Evolutionary conservation across 2,797 vertebrate genomes (phyloP).

Genomic region (Centroberyx gerrardi): DNA sequence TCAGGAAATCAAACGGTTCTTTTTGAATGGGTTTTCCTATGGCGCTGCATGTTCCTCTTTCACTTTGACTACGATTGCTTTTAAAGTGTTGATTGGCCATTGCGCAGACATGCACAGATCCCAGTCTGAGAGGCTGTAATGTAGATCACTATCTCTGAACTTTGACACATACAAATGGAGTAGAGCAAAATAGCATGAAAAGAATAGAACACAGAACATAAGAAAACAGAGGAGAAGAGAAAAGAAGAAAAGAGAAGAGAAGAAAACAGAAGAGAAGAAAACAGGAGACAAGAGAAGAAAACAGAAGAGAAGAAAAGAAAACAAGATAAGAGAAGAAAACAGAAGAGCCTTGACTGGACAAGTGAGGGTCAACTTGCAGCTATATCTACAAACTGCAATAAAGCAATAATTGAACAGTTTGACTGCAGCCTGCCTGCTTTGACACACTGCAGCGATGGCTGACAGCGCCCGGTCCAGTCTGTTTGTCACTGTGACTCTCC

Average conservation of each 20-base stretch:
- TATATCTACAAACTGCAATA: background rate
- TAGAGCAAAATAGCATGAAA: background rate
- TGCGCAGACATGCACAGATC: background rate
- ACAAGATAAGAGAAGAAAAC: too few species aligned
- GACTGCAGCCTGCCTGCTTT: background rate
- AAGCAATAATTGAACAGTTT: background rate
- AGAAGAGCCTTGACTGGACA: background rate
- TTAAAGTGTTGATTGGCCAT: constrained; percentile 24
- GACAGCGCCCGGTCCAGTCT: background rate
- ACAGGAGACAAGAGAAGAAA: background rate
- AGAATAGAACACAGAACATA: background rate
- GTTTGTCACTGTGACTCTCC: constrained; percentile 27
- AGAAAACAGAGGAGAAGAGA: background rate
- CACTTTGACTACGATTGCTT: background rate
- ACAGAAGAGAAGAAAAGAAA: background rate
- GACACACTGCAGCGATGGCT: constrained; percentile 10
- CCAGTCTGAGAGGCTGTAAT: background rate
- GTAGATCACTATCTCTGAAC: constrained; percentile 40
- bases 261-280: too few species aligned
- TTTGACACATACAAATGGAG: constrained; percentile 22
- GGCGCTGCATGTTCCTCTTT: constrained; percentile 63
- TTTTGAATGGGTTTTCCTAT: constrained; percentile 21
- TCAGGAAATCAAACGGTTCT: background rate
- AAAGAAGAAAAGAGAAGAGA: too few species aligned
- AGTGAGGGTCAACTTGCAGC: background rate